Percentiles rank a stretch among this genome's conserved stretches.
Evolutionary conservation across 92 coral and sea anemone species (phyloP).

Genomic region (Epizoanthus fatuus): DNA sequence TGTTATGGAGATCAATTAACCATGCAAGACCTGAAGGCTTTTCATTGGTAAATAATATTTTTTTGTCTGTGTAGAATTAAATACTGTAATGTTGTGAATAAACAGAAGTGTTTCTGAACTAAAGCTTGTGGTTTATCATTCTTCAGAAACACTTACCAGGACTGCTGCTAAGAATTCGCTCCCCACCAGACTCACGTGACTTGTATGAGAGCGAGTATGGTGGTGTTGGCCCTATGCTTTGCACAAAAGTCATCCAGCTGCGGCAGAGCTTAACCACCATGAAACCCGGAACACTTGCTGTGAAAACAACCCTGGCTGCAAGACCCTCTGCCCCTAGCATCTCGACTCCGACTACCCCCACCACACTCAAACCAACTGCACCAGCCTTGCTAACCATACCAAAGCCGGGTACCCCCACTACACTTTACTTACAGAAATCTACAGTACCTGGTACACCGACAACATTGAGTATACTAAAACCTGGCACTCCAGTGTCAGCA

Average conservation of each 20-base stretch:
- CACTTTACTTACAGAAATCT: constrained; percentile 32
- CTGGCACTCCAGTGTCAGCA: constrained; percentile 29
- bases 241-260: constrained; percentile 88
- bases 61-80: neutral
- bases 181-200: constrained; percentile 90
- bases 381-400: constrained; percentile 61
- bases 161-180: constrained; percentile 84
- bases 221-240: constrained; percentile 77
- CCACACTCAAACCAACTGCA: constrained; percentile 70
- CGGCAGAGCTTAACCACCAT: constrained; percentile 89
- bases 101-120: neutral
- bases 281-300: constrained; percentile 80
- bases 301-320: constrained; percentile 55
- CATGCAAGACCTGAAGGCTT: no score
- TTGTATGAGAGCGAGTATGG: constrained; percentile 94
- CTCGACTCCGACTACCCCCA: constrained; percentile 78
- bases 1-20: neutral
- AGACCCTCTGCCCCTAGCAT: constrained; percentile 79
- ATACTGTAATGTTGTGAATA: neutral
- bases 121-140: neutral
- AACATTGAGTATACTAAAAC: constrained; percentile 38
- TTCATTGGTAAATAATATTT: no score
- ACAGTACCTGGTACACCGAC: constrained; percentile 41
- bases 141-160: constrained; percentile 96
- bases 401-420: constrained; percentile 83